Evolutionary conservation across 1,140 invertebrate genomes (phyloP), one percentile per base, ranked within the genome.

Genomic region (Drosophila orosa): DNA sequence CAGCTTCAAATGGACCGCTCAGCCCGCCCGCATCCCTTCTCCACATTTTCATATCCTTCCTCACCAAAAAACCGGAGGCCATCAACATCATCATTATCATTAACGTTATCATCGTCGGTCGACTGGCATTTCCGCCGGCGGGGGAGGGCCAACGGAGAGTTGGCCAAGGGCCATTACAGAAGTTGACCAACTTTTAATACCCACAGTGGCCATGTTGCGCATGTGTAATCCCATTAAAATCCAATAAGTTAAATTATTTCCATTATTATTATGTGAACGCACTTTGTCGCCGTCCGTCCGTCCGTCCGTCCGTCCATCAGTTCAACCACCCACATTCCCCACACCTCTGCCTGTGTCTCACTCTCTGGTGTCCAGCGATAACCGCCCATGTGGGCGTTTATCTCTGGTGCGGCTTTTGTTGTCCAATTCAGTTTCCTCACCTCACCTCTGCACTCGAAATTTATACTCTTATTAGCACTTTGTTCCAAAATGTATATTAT

Each of bases 171-270:
- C 78, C 74, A 76, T 81, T 81, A 62, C 60, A 56, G 61, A 78
- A 83, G 79, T 83, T 89, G 84, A 77, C 75, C 84, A 83, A 87
- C 79, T 87, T 86, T 86, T 86, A 87, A 86, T 87, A 77, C 83
- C 83, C 71, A 50, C 47, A 58, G 60, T 76, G 65, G 74, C 54
- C 76, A 78, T 90, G 84, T 84, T 89, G 84, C 85, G 84, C 80
- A 89, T 89, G 79, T 90, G 86, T 90, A 90, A 90, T 90, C 87
- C 80, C 86, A 90, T 90, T 90, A 90, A 90, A 90, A 90, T 90
- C 82, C 87, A 90, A 90, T 90, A 90, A 90, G 82, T 90, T 90
- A 86, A 90, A 90, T 90, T 90, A 90, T 90, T 86, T 90, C 78
- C 87, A 90, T 90, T 90, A 90, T 86, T 87, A 84, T 89, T 89